phyloP scores from a whole-genome alignment of 2,113 vertebrate species.

The Sorex fumeus region DNA sequence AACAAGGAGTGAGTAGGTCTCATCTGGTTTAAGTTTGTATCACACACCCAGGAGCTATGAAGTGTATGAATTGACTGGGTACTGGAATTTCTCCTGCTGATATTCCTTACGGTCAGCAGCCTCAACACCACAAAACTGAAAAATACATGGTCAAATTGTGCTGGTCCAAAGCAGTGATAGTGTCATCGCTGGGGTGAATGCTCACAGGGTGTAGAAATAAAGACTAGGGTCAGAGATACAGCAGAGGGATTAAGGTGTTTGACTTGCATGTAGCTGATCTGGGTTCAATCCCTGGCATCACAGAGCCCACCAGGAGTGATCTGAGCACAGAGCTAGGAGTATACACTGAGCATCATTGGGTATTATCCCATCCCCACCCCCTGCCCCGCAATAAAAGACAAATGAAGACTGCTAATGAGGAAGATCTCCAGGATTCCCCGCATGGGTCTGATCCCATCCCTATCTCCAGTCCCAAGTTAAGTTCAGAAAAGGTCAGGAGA shows the following conservation, averaged over 20 bases:
- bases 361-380: too few species aligned
- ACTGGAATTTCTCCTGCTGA: neutral
- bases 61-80: neutral
- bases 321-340: too few species aligned
- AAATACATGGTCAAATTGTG: neutral
- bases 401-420: neutral
- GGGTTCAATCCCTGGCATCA: too few species aligned
- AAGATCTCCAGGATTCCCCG: neutral
- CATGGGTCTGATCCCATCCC: neutral
- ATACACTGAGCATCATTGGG: too few species aligned
- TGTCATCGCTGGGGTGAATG: neutral
- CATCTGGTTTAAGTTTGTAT: neutral
- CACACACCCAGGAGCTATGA: neutral
- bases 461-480: neutral
- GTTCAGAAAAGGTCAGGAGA: neutral
- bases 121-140: slow-evolving; percentile 3
- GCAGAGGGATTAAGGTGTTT: too few species aligned
- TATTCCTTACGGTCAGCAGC: neutral
- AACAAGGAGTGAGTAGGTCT: neutral
- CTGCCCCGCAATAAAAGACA: neutral
- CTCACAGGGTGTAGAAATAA: neutral
- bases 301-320: too few species aligned
- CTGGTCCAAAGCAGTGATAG: slow-evolving; percentile 20
- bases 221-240: too few species aligned
- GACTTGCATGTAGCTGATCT: too few species aligned